phyloP scores from a whole-genome alignment of 2,113 vertebrate species.

The Sitta europaea region DNA sequence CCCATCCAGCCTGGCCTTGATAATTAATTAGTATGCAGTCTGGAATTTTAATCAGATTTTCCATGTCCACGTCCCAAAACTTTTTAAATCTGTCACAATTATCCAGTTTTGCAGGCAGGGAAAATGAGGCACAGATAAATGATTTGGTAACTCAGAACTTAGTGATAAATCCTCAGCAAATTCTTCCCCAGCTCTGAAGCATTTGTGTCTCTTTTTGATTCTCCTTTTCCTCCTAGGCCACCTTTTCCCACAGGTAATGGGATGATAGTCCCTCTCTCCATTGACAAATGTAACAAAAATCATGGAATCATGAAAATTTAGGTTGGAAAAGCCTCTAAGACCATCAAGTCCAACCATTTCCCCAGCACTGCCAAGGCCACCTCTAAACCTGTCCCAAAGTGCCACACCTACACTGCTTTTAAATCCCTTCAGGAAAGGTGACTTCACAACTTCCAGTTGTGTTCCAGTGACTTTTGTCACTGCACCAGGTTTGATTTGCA shows the following conservation, averaged over 20 bases:
- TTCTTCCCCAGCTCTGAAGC: background rate
- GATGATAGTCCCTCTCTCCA: background rate
- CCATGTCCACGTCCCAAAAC: background rate
- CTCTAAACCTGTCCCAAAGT: background rate
- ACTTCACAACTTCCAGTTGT: background rate
- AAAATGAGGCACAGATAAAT: background rate
- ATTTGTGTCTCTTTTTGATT: background rate
- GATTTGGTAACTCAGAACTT: background rate
- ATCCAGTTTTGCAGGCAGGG: background rate
- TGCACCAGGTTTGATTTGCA: background rate
- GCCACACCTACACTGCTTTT: background rate
- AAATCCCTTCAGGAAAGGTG: background rate
- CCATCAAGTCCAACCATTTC: background rate
- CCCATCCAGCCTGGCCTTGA: background rate
- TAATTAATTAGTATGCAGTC: background rate
- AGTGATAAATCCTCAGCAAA: background rate
- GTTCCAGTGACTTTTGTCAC: background rate
- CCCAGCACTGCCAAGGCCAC: background rate
- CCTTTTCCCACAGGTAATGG: background rate
- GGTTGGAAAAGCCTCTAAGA: background rate
- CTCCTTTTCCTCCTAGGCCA: background rate
- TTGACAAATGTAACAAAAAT: background rate
- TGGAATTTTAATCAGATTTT: background rate
- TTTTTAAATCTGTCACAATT: background rate
- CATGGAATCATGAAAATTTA: background rate